A percentile compares a stretch with the other conserved stretches of the same genome.
Conservation (phyloP, 2,113 vertebrate genomes). For the Pseudolaguvia tuberculata region DNA sequence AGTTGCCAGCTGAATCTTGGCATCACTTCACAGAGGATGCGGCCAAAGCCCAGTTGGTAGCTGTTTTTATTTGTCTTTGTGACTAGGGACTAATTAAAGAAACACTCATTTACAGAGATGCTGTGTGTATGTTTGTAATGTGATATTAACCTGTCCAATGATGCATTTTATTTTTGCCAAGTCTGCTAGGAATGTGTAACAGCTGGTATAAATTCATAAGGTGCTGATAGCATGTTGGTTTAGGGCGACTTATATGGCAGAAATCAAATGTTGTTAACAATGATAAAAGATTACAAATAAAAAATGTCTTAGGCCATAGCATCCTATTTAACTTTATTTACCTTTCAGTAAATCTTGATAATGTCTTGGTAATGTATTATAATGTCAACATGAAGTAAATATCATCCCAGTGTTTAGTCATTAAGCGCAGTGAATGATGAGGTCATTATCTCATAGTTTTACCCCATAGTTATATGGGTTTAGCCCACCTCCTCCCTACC, state of each 20-base stretch:
- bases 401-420: too few species aligned
- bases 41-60: slow-evolving; percentile 5
- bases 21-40: slow-evolving; percentile 43
- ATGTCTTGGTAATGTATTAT: too few species aligned
- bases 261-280: not conserved
- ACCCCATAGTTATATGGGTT: too few species aligned
- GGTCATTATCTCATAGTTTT: too few species aligned
- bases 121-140: slow-evolving; percentile 13
- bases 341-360: too few species aligned
- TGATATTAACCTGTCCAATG: slow-evolving; percentile 12
- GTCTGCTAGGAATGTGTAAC: slow-evolving; percentile 1
- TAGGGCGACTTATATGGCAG: not conserved
- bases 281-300: not conserved
- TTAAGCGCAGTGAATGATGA: too few species aligned
- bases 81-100: slow-evolving; percentile 6
- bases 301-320: too few species aligned
- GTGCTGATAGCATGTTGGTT: slow-evolving; percentile 25
- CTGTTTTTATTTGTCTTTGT: slow-evolving; percentile 1
- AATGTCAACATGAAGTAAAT: too few species aligned
- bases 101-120: slow-evolving; percentile 4
- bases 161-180: slow-evolving; percentile 11
- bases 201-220: slow-evolving; percentile 25
- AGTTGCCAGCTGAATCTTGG: slow-evolving; percentile 39
- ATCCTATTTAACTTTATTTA: too few species aligned
- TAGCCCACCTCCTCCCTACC: too few species aligned